These are phyloP conservation scores for Zosterops borbonicus DNA, from an alignment of 2,113 vertebrate species.

Conservation along the genomic window DNA sequence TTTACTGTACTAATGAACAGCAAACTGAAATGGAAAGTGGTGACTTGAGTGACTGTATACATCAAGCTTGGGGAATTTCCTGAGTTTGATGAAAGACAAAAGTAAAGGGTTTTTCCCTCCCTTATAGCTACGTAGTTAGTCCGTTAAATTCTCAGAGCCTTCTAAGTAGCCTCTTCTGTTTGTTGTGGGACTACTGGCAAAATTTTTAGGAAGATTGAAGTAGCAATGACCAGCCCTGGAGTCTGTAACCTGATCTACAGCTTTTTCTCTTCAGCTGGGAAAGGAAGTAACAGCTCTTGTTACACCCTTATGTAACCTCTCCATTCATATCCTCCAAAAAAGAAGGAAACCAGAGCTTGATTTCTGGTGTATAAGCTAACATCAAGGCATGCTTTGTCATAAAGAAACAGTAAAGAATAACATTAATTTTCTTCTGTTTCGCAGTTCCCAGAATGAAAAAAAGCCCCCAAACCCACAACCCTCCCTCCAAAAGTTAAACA, in stretches of 20 bases:
- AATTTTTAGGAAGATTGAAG: not conserved
- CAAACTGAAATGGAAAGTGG: not conserved
- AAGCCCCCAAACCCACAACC: not conserved
- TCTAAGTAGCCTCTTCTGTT: not conserved
- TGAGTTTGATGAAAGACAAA: not conserved
- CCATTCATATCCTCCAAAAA: slow-evolving; percentile 39
- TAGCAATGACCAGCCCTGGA: not conserved
- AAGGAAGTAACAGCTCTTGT: slow-evolving; percentile 64
- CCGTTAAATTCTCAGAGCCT: not conserved
- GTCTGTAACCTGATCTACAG: slow-evolving; percentile 56
- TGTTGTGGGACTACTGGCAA: not conserved
- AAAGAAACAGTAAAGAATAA: not conserved
- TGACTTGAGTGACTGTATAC: not conserved
- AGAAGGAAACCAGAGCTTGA: slow-evolving; percentile 34
- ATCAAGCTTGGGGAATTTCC: slow-evolving; percentile 21
- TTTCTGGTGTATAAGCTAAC: slow-evolving; percentile 13
- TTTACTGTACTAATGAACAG: not conserved
- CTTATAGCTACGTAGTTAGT: not conserved
- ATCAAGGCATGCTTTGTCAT: slow-evolving; percentile 1
- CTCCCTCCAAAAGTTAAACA: not conserved
- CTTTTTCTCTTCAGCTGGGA: slow-evolving; percentile 34
- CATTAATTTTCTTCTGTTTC: not conserved
- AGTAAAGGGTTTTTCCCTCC: not conserved
- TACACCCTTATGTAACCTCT: slow-evolving; percentile 64
- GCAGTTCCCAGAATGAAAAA: not conserved